phyloP scores from a whole-genome alignment of 2,888 invertebrate species.

The Ochropacha duplaris region DNA sequence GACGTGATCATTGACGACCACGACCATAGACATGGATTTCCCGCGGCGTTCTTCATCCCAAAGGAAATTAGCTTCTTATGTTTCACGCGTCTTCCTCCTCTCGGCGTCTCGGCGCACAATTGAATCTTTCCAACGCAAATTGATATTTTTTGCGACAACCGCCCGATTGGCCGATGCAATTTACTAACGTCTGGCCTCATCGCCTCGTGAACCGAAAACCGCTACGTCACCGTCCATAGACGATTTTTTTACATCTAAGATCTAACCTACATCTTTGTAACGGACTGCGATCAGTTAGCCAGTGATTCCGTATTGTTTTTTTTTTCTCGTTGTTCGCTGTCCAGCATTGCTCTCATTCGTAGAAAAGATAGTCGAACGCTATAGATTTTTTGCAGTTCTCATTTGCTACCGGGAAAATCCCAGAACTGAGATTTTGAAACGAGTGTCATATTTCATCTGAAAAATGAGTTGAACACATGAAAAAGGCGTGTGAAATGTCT shows the following conservation, averaged over 20 bases:
- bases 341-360: not conserved
- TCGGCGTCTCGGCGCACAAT: constrained; percentile 54
- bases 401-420: not conserved
- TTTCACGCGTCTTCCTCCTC: constrained; percentile 56
- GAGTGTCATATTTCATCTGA: constrained; percentile 16
- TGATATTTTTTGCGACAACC: constrained; percentile 62
- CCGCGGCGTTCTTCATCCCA: constrained; percentile 58
- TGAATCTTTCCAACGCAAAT: constrained; percentile 62
- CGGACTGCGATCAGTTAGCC: constrained; percentile 34
- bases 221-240: constrained; percentile 30
- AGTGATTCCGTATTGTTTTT: constrained; percentile 26
- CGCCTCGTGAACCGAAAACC: constrained; percentile 26
- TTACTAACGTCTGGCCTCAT: constrained; percentile 41
- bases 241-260: constrained; percentile 31
- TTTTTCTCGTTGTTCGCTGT: not conserved
- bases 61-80: constrained; percentile 73
- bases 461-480: constrained; percentile 19
- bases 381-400: not conserved
- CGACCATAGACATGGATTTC: constrained; percentile 53
- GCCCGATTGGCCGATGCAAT: constrained; percentile 55
- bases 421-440: constrained; percentile 1
- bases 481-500: constrained; percentile 24
- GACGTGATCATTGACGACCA: constrained; percentile 37
- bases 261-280: constrained; percentile 46
- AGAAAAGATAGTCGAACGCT: not conserved